Base-by-base conservation (phyloP, 2,888 invertebrate species). In the Callyntrura guangdongensis region DNA sequence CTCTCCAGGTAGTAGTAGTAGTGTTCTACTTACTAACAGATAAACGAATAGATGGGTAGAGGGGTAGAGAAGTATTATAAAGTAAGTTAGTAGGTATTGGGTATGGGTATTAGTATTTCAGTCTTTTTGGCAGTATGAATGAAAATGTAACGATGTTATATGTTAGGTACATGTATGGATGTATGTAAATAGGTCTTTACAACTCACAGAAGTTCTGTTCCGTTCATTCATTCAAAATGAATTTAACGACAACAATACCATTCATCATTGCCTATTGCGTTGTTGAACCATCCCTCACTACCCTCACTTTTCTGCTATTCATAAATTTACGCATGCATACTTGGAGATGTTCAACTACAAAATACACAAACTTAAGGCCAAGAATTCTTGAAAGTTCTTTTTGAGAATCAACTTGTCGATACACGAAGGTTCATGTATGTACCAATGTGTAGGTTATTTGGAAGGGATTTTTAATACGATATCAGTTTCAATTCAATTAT, bases 171-270 rank as follows among this genome's bases (percentile, higher is more conserved):
- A 20, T 69, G 27, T 25, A 69, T 47, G 72, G 25, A 74, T 74
- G 49, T 20, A 45, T 69, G 81, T 81, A 64, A 64, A 64, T 69
- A 84, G 53, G 69, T 84, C 67, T 84, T 69, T 79, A 64, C 64
- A 67, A 79, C 64, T 83, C 64, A 64, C 25, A 47, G 49, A 83
- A 82, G 47, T 61, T 61, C 64, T 47, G 22, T 22, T 56, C 22
- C 11, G 14, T 17, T 72, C 86, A 74, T 86, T 56, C 86, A 86
- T 77, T 86, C 59, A 27, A 27, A 81, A 81, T 22, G 74, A 74
- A 17, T 74, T 72, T 72, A 83, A 83, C 22, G 83, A 64, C 79
- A 27, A 59, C 59, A n/a, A 14, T 27, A 25, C 36, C 79, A 59
- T 81, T 81, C 59, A 59, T 81, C 56, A n/a, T n/a, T n/a, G n/a